A percentile compares a stretch with the other conserved stretches of the same genome.
These are phyloP conservation scores for Diabrotica balteata DNA, from an alignment of 2,888 invertebrate genomes.

Conservation along the genomic window DNA sequence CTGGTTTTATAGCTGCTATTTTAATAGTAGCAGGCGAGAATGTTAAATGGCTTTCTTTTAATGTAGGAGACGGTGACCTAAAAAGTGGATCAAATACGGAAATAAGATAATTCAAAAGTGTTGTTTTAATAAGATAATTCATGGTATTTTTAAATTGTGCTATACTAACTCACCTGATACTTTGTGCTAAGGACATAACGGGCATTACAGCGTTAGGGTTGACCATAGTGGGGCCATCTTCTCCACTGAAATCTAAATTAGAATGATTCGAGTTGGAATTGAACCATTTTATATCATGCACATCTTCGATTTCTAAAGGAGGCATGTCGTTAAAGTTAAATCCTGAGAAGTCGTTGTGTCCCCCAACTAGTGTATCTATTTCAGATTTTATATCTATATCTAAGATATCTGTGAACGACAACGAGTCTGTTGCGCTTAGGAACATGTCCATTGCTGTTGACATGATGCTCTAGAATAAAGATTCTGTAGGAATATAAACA, in stretches of 20 bases:
- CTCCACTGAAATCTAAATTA: slow-evolving; percentile 71
- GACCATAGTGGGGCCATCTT: slow-evolving; percentile 76
- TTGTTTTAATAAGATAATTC: not conserved
- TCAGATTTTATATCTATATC: slow-evolving; percentile 89
- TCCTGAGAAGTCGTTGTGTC: slow-evolving; percentile 70
- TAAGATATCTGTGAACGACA: slow-evolving; percentile 87
- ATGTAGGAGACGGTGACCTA: slow-evolving; percentile 67
- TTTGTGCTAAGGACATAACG: slow-evolving; percentile 65
- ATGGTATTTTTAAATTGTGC: too few relatives aligned
- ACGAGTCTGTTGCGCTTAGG: slow-evolving; percentile 62
- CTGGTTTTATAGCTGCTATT: slow-evolving; percentile 64
- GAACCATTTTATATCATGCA: slow-evolving; percentile 66
- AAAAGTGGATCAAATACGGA: too few relatives aligned
- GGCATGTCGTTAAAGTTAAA: slow-evolving; percentile 70
- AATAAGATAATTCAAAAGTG: not conserved
- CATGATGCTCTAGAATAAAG: slow-evolving; percentile 42
- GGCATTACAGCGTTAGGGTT: slow-evolving; percentile 93
- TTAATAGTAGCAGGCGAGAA: slow-evolving; percentile 76
- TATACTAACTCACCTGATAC: slow-evolving; percentile 50
- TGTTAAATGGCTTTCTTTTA: slow-evolving; percentile 74
- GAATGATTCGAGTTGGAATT: slow-evolving; percentile 63
- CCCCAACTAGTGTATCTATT: slow-evolving; percentile 80
- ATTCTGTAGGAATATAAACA: not conserved
- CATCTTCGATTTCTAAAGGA: slow-evolving; percentile 73
- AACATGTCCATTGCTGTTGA: slow-evolving; percentile 64